phyloP scores from a whole-genome alignment of 1,140 invertebrate species.

The Neodiprion lecontei region DNA sequence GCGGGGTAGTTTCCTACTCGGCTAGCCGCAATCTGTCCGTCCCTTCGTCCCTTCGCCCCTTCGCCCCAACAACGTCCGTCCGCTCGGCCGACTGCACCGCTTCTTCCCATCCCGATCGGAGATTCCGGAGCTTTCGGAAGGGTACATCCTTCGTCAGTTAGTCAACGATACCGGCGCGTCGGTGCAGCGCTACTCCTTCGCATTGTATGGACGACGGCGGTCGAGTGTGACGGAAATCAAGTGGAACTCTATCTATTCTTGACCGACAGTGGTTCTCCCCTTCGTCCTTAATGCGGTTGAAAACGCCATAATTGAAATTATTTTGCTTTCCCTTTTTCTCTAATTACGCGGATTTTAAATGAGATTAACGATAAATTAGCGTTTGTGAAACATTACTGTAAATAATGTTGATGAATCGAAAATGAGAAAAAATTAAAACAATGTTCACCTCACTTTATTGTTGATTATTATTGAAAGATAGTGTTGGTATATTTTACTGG shows the following conservation, averaged over 20 bases:
- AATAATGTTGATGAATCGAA: background rate
- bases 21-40: slow-evolving; percentile 55
- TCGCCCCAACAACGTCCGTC: background rate
- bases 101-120: slow-evolving; percentile 38
- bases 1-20: slow-evolving; percentile 43
- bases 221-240: slow-evolving; percentile 49
- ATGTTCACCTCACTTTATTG: too few relatives aligned
- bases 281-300: background rate
- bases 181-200: slow-evolving; percentile 35
- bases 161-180: slow-evolving; percentile 37
- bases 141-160: slow-evolving; percentile 49
- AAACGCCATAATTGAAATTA: background rate
- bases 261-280: slow-evolving; percentile 31
- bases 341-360: too few relatives aligned
- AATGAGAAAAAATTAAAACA: background rate
- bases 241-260: slow-evolving; percentile 51
- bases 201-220: slow-evolving; percentile 39
- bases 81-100: slow-evolving; percentile 11
- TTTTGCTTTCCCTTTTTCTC: background rate
- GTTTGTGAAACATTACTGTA: too few relatives aligned
- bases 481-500: too few relatives aligned
- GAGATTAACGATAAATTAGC: too few relatives aligned
- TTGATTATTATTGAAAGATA: too few relatives aligned
- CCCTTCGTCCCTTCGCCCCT: slow-evolving; percentile 26
- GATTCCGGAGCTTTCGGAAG: background rate